Evolutionary conservation across 1,140 invertebrate genomes (phyloP).

Genomic region (Cotesia typhae): DNA sequence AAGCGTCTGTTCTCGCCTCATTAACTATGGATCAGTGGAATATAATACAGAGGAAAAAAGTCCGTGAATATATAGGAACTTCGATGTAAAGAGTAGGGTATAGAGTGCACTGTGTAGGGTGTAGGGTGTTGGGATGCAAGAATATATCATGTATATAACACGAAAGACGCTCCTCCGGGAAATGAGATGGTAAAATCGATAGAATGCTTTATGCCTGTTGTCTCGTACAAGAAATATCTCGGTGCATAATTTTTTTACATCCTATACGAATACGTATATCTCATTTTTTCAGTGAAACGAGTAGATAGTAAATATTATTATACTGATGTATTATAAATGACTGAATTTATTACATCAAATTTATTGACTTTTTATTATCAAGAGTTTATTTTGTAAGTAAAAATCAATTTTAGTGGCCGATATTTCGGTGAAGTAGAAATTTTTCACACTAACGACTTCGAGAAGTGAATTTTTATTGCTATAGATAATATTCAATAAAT

Average conservation of each 20-base stretch:
- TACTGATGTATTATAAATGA: background rate
- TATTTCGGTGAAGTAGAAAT: no score
- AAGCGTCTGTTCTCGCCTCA: constrained; percentile 54
- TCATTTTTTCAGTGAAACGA: background rate
- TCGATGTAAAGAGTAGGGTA: background rate
- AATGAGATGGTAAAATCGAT: constrained; percentile 58
- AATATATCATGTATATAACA: constrained; percentile 22
- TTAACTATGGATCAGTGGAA: constrained; percentile 57
- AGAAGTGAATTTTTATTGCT: no score
- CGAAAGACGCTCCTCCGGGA: constrained; percentile 37
- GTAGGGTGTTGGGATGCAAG: background rate
- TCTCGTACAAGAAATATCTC: constrained; percentile 7
- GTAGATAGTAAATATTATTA: background rate
- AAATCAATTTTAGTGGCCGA: no score
- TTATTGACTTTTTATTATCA: no score
- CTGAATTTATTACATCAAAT: no score
- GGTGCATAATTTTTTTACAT: background rate
- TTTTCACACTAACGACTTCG: no score
- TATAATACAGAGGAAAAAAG: constrained; percentile 38
- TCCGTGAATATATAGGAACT: constrained; percentile 19
- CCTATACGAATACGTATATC: no score
- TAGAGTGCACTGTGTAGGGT: no score
- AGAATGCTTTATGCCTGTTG: constrained; percentile 32
- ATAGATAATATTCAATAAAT: no score
- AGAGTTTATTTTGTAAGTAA: no score